These are phyloP conservation scores for Engystomops pustulosus DNA, from an alignment of 2,113 vertebrate species.

Conservation along the genomic window DNA sequence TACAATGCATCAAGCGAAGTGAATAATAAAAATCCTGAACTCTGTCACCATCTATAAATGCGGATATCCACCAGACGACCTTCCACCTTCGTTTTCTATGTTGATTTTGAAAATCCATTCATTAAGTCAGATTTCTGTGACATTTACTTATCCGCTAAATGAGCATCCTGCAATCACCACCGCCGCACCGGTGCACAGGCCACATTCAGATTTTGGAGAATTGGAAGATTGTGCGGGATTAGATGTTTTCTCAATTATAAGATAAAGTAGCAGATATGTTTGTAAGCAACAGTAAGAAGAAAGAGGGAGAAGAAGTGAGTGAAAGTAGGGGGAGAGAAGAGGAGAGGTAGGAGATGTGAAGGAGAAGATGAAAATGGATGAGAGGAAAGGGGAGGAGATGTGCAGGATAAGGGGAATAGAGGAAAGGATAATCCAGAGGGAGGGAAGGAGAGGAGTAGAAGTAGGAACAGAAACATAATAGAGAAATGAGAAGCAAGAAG, in stretches of 20 bases:
- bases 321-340: too few relatives aligned
- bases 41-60: background rate
- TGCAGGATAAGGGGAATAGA: too few relatives aligned
- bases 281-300: background rate
- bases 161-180: background rate
- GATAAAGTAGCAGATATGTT: background rate
- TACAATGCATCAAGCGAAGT: background rate
- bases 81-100: background rate
- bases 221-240: background rate
- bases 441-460: too few relatives aligned
- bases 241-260: background rate
- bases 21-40: background rate
- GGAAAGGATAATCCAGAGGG: too few relatives aligned
- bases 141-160: background rate
- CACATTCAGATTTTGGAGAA: background rate
- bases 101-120: background rate
- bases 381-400: too few relatives aligned
- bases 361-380: too few relatives aligned
- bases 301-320: too few relatives aligned
- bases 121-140: conserved; percentile 1
- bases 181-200: too few relatives aligned
- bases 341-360: too few relatives aligned
- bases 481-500: too few relatives aligned
- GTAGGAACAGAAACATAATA: too few relatives aligned
- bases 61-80: background rate